Evolutionary conservation across 53 echinoderm and acorn worm genomes (phyloP).

Genomic region (Holothuria leucospilota): DNA sequence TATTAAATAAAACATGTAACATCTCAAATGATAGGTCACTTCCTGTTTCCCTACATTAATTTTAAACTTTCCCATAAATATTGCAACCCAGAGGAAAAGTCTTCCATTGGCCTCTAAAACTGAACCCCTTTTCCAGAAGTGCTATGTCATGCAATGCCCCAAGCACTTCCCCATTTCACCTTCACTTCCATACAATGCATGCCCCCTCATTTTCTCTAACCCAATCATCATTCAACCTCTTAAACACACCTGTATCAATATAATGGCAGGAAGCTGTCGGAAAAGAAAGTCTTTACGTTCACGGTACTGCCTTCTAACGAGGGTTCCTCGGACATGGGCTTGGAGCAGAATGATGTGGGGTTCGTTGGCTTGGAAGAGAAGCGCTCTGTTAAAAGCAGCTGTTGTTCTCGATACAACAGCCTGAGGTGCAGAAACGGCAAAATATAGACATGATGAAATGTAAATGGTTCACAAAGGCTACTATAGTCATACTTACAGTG

Average conservation of each 20-base stretch:
- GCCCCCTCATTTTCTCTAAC: too few relatives aligned
- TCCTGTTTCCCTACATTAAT: too few relatives aligned
- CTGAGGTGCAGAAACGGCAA: slow-evolving; percentile 39
- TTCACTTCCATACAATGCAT: neutral
- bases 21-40: too few relatives aligned
- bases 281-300: slow-evolving; percentile 81
- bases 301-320: slow-evolving; percentile 73
- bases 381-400: slow-evolving; percentile 79
- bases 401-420: slow-evolving; percentile 77
- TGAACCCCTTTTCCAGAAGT: too few relatives aligned
- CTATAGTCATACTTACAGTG: neutral
- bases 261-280: slow-evolving; percentile 90
- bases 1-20: too few relatives aligned
- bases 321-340: slow-evolving; percentile 82
- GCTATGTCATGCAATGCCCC: too few relatives aligned
- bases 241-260: slow-evolving; percentile 80
- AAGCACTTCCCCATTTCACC: too few relatives aligned
- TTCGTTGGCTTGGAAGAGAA: slow-evolving; percentile 94
- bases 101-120: too few relatives aligned
- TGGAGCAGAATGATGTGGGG: slow-evolving; percentile 84
- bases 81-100: too few relatives aligned
- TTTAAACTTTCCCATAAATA: too few relatives aligned
- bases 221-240: neutral
- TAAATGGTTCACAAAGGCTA: neutral
- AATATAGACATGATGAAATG: neutral